Evolutionary conservation across 2,797 vertebrate genomes (phyloP), one percentile per base, ranked within the genome.

Genomic region (Champsocephalus gunnari): DNA sequence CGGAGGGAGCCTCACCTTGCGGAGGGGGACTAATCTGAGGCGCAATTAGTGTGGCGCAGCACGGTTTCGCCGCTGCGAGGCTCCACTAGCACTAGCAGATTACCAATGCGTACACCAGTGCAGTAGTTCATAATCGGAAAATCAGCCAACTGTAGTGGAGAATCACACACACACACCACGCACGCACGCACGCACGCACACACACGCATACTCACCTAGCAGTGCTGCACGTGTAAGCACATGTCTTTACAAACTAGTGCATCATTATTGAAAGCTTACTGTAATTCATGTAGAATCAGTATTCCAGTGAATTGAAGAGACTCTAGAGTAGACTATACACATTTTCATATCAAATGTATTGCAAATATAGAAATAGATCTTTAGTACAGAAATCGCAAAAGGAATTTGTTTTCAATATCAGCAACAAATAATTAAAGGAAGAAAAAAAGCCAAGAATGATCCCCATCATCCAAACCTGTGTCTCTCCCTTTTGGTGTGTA

Each of bases 331-430:
- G 24, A 24, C 24, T 2, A 3, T 16, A 67, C 32, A 17, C 14
- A 9, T 54, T 13, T 75, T 67, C 5, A 66, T 86, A 91, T 94
- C 78, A 96, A 95, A 95, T 95, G 93, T 95, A 96, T 95, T 95
- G 93, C 93, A 96, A 96, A 95, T 95, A 96, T 96, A 95, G 92
- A 96, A 96, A 95, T 95, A 89, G 94, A 95, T 95, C 92, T 95
- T 95, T 95, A 94, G 87, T 95, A 94, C 94, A 95, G 93, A 95
- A 95, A 94, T 92, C 56, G 85, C 90, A 88, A 92, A 86, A 82
- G 85, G 75, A 73, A 75, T 24, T 24, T 2, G 2, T 24, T 24
- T 24, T 90, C 77, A 90, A 84, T 86, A 89, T 84, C 83, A 92
- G 92, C 88, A 93, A 93, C 90, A 91, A 66, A 91, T 79, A 79